Percentiles rank a stretch among this genome's conserved stretches.
Conservation (phyloP, 2,888 invertebrate genomes). For the Fragum whitleyi region DNA sequence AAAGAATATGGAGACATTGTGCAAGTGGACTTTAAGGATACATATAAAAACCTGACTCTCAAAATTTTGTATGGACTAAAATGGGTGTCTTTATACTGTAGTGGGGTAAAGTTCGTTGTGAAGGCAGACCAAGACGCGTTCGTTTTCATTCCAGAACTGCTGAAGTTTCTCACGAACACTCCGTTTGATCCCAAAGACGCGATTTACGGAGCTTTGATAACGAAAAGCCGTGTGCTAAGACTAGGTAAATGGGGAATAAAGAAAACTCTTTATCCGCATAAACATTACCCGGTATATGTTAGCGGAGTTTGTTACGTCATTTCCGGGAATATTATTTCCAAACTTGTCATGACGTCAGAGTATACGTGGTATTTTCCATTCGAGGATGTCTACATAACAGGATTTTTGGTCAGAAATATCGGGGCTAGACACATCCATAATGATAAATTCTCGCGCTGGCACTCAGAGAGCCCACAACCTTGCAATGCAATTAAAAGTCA, state of each 20-base stretch:
- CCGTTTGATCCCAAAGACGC: constrained; percentile 52
- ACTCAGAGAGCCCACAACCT: constrained; percentile 22
- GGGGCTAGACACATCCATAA: constrained; percentile 39
- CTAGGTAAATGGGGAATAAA: constrained; percentile 70
- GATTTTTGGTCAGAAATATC: constrained; percentile 67
- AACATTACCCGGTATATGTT: constrained; percentile 70
- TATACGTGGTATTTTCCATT: constrained; percentile 70
- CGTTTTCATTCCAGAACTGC: constrained; percentile 61
- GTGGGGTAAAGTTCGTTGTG: constrained; percentile 58
- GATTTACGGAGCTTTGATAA: constrained; percentile 61
- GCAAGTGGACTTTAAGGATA: constrained; percentile 63
- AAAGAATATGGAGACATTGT: constrained; percentile 61
- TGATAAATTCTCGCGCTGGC: constrained; percentile 45
- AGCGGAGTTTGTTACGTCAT: constrained; percentile 73
- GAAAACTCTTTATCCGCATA: constrained; percentile 59
- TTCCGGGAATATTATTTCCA: constrained; percentile 63
- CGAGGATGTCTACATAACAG: constrained; percentile 78
- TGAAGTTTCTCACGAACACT: constrained; percentile 35
- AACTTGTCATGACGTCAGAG: constrained; percentile 64
- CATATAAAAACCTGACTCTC: constrained; percentile 64
- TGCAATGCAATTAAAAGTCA: constrained; percentile 36
- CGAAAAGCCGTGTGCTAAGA: constrained; percentile 53
- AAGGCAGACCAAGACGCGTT: constrained; percentile 70
- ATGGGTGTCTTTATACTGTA: constrained; percentile 65
- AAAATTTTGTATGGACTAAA: constrained; percentile 65